Evolutionary conservation across 2,888 invertebrate species (phyloP).

Genomic region (Drosophila affinis): DNA sequence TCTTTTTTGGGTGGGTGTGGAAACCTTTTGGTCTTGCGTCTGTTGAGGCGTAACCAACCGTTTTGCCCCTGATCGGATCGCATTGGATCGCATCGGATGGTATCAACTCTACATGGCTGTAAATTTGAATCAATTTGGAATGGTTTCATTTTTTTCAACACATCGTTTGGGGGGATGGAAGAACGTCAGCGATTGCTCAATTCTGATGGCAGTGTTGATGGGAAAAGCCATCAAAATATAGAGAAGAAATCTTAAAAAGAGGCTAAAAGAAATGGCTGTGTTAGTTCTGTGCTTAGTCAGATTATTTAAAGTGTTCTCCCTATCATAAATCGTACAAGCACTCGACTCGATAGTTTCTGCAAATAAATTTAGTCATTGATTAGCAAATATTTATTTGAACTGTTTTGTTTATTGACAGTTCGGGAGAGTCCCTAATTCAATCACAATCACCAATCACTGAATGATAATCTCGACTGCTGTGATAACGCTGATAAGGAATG

Average conservation of each 20-base stretch:
- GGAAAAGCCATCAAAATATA: neutral
- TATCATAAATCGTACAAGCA: too few relatives aligned
- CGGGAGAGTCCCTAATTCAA: too few relatives aligned
- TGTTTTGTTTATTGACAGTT: too few relatives aligned
- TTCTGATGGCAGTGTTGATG: neutral
- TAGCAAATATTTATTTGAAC: too few relatives aligned
- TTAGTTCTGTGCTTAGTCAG: neutral
- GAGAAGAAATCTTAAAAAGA: neutral
- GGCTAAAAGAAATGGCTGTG: neutral
- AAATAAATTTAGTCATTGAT: too few relatives aligned
- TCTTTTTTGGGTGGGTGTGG: slow-evolving; percentile 55
- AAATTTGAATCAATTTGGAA: slow-evolving; percentile 63
- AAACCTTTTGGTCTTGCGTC: slow-evolving; percentile 15
- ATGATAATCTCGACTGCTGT: neutral
- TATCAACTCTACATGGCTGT: slow-evolving; percentile 42
- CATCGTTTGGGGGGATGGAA: slow-evolving; percentile 56
- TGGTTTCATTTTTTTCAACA: slow-evolving; percentile 49
- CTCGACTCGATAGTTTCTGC: too few relatives aligned
- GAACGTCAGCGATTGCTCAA: slow-evolving; percentile 13
- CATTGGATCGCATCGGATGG: slow-evolving; percentile 32
- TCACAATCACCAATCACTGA: too few relatives aligned
- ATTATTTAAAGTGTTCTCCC: neutral
- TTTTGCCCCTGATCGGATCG: slow-evolving; percentile 3
- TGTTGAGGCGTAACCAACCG: slow-evolving; percentile 22
- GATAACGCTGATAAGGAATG: slow-evolving; percentile 22